phyloP scores from a whole-genome alignment of 2,113 vertebrate genomes.

The Haemorhous mexicanus region DNA sequence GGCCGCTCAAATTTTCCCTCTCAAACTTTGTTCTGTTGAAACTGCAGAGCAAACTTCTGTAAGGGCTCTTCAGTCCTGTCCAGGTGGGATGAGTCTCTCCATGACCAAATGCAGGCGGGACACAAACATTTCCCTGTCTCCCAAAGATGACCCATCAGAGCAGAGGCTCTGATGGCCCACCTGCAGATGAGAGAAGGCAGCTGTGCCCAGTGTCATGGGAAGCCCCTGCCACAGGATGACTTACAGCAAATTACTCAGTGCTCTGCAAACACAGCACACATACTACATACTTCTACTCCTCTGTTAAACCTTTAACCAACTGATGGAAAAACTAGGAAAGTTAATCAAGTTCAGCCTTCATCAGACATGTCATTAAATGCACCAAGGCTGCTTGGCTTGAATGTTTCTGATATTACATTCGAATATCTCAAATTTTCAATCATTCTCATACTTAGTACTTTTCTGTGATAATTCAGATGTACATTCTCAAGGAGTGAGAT shows the following conservation, averaged over 20 bases:
- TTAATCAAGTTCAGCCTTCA: background rate
- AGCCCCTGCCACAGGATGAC: background rate
- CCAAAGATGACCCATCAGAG: too few species aligned
- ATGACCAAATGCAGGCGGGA: background rate
- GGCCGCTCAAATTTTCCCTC: background rate
- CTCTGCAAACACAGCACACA: background rate
- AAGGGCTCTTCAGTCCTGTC: background rate
- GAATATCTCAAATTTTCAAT: background rate
- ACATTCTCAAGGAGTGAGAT: background rate
- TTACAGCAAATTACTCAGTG: background rate
- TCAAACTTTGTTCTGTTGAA: background rate
- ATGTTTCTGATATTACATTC: background rate
- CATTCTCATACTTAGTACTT: background rate
- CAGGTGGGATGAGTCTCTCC: accelerated
- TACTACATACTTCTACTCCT: background rate
- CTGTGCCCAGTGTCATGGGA: background rate
- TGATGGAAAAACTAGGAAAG: background rate
- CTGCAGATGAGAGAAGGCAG: background rate
- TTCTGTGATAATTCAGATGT: background rate
- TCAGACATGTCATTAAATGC: background rate
- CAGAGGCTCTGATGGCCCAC: background rate
- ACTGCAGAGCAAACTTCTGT: background rate
- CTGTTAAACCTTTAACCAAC: background rate
- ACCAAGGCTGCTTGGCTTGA: background rate
- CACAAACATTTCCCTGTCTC: background rate